These are phyloP conservation scores for Parotia lawesii DNA, from an alignment of 2,113 vertebrate species.

Conservation along the genomic window DNA sequence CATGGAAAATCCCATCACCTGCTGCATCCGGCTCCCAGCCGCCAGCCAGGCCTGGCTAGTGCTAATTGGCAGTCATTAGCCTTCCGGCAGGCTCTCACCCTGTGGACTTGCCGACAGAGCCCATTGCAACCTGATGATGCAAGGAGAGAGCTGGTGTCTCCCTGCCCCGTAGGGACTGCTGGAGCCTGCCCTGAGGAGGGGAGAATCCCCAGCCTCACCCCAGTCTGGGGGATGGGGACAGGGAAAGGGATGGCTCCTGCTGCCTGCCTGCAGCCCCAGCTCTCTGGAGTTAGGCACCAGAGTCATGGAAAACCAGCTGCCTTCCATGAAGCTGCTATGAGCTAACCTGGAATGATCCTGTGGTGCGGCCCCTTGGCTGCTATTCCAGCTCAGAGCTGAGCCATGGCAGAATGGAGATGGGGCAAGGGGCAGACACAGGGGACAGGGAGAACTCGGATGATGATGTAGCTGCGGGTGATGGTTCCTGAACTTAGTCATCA, in stretches of 20 bases:
- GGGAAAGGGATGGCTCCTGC: not conserved
- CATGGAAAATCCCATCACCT: not conserved
- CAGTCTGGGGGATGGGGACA: not conserved
- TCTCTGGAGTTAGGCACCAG: not conserved
- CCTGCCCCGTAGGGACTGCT: accelerated
- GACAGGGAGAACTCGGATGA: too few species aligned
- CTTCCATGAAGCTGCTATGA: not conserved
- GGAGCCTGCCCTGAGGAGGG: not conserved
- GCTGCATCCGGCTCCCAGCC: not conserved
- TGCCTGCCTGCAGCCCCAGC: not conserved
- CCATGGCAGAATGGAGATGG: not conserved
- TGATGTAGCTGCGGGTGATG: accelerated
- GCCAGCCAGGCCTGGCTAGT: not conserved
- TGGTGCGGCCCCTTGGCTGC: not conserved
- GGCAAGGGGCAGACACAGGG: accelerated
- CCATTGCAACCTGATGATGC: not conserved
- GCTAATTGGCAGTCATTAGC: not conserved
- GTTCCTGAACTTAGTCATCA: not conserved
- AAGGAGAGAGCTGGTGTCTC: not conserved
- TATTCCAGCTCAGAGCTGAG: not conserved
- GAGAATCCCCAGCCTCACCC: not conserved
- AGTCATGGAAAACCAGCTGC: accelerated
- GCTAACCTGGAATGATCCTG: not conserved
- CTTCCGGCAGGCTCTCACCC: not conserved
- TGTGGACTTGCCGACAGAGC: not conserved